phyloP scores from a whole-genome alignment of 2,797 vertebrate genomes.

The Microctenopoma steveboyesi region DNA sequence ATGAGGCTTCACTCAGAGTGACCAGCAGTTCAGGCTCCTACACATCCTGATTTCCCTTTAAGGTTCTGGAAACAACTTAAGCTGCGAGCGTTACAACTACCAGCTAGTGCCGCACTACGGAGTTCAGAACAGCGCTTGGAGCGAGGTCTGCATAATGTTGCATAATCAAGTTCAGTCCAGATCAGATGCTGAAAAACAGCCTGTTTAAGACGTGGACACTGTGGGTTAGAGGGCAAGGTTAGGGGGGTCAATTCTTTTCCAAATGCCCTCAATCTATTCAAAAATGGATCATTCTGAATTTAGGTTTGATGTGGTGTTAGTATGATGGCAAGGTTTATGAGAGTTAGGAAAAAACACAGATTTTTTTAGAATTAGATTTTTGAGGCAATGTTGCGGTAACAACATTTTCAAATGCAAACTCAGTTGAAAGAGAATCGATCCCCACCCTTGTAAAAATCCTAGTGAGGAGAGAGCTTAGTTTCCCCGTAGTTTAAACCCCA shows the following conservation, averaged over 20 bases:
- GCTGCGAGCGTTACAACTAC: conserved; percentile 37
- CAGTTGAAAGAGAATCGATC: conserved; percentile 21
- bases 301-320: neutral
- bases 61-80: conserved; percentile 27
- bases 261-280: neutral
- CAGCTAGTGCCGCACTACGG: conserved; percentile 37
- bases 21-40: conserved; percentile 16
- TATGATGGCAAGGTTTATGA: neutral
- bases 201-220: conserved; percentile 62
- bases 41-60: conserved; percentile 17
- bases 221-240: conserved; percentile 28
- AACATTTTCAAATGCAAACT: neutral
- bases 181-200: conserved; percentile 58
- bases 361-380: neutral
- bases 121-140: conserved; percentile 48
- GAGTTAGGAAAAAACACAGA: neutral
- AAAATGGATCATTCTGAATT: neutral
- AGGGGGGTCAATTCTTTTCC: conserved; percentile 31
- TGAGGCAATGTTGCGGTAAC: neutral
- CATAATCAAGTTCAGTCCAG: conserved; percentile 78
- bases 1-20: conserved; percentile 9
- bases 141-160: conserved; percentile 71
- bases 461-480: conserved; percentile 58
- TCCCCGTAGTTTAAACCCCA: conserved; percentile 52
- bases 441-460: conserved; percentile 49